phyloP scores from a whole-genome alignment of 2,113 vertebrate species.

The Nesoenas mayeri region DNA sequence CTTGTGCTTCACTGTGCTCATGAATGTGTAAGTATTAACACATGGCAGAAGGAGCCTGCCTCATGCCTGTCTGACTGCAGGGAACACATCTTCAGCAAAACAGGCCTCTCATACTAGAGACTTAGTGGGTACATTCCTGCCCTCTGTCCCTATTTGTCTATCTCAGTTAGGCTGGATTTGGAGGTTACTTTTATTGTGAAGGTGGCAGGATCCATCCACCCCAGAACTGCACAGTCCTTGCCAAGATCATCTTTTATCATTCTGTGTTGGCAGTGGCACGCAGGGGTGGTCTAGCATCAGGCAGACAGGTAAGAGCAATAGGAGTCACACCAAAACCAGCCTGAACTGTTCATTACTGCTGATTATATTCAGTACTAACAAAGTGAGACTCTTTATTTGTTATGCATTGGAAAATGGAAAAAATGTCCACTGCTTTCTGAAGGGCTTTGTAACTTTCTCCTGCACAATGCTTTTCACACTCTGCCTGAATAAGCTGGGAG shows the following conservation, averaged over 20 bases:
- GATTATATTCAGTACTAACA: not conserved
- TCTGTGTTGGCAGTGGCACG: not conserved
- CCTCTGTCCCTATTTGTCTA: not conserved
- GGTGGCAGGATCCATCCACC: not conserved
- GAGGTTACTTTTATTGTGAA: not conserved
- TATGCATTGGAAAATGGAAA: not conserved
- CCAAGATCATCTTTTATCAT: not conserved
- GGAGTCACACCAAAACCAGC: not conserved
- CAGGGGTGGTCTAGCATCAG: not conserved
- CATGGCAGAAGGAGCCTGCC: not conserved
- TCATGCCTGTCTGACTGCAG: not conserved
- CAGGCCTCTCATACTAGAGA: not conserved
- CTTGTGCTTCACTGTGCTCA: not conserved
- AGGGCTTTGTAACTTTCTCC: not conserved
- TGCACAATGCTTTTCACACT: not conserved
- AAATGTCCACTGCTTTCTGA: not conserved
- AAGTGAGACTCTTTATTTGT: not conserved
- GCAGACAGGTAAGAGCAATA: not conserved
- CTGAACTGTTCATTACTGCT: not conserved
- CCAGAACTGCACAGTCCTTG: accelerated
- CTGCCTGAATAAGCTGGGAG: not conserved
- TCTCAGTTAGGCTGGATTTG: not conserved
- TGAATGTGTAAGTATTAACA: too few relatives aligned
- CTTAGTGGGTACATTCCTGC: not conserved
- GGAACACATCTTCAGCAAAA: not conserved